Conservation (phyloP, 2,888 invertebrate species). For the Stegophylla sp. region DNA sequence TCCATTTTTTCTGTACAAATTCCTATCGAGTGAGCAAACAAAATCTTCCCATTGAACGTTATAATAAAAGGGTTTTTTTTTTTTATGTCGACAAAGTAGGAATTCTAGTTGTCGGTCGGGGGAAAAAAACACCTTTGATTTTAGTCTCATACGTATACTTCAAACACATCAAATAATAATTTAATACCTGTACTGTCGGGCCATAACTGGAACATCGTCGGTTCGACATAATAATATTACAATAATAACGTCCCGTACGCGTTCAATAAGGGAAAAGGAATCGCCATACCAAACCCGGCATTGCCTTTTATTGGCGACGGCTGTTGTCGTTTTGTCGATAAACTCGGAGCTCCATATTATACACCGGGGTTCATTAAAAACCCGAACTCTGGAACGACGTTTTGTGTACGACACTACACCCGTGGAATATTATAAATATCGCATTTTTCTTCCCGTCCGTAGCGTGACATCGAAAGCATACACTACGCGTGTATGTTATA, state of each 20-base stretch:
- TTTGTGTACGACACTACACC: constrained; percentile 16
- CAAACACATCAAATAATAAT: neutral
- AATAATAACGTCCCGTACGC: too few relatives aligned
- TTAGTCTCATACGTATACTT: too few relatives aligned
- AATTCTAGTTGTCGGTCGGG: too few relatives aligned
- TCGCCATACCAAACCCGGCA: neutral
- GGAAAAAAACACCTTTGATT: too few relatives aligned
- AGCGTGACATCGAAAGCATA: constrained; percentile 6
- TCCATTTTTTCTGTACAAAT: too few relatives aligned
- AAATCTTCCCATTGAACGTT: too few relatives aligned
- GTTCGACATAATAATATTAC: neutral
- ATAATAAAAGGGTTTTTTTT: too few relatives aligned
- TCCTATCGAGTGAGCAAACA: too few relatives aligned
- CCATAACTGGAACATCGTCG: constrained; percentile 3
- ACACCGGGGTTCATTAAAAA: constrained; percentile 49
- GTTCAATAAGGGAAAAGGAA: neutral
- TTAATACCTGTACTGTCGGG: neutral
- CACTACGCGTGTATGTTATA: neutral
- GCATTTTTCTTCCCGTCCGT: constrained; percentile 5
- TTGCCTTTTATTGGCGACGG: constrained; percentile 22
- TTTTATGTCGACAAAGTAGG: too few relatives aligned
- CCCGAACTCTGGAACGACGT: constrained; percentile 17
- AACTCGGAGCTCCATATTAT: neutral
- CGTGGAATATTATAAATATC: constrained; percentile 12
- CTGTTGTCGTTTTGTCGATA: constrained; percentile 21